These are phyloP conservation scores for Holothuria glaberrima DNA, from an alignment of 35 echinoderm and acorn worm genomes.

Conservation along the genomic window DNA sequence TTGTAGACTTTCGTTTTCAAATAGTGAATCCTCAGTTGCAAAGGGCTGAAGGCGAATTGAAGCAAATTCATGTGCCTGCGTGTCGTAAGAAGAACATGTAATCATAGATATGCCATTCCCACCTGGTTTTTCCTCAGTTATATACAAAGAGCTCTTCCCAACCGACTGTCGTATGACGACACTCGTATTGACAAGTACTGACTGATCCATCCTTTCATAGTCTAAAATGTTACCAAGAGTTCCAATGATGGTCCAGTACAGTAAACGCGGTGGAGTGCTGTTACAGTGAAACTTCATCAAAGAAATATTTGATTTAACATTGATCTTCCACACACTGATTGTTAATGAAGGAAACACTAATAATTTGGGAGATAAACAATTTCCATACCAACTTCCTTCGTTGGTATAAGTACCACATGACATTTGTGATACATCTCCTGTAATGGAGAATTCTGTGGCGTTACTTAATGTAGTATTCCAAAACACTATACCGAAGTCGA, in stretches of 20 bases:
- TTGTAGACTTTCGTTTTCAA: too few species aligned
- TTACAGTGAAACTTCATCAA: neutral
- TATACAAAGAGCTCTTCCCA: neutral
- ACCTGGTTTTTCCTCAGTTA: neutral
- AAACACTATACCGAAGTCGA: too few species aligned
- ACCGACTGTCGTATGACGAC: neutral
- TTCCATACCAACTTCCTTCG: too few species aligned
- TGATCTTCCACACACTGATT: too few species aligned
- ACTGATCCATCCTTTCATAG: neutral
- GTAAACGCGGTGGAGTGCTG: neutral
- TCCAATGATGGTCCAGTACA: conserved; percentile 9
- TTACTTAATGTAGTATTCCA: too few species aligned
- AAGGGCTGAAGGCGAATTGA: neutral
- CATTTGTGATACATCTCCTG: too few species aligned
- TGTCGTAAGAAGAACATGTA: conserved; percentile 14
- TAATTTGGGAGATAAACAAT: too few species aligned
- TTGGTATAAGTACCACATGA: too few species aligned
- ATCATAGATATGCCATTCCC: neutral
- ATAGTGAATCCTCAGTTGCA: too few species aligned
- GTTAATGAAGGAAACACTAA: too few species aligned
- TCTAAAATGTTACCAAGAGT: neutral
- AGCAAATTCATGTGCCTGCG: neutral
- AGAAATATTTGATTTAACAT: too few species aligned
- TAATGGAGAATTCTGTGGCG: too few species aligned
- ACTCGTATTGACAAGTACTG: neutral